Conservation (phyloP, 37 sponge, comb jelly and placozoan genomes). For the Oscarella lobularis region DNA sequence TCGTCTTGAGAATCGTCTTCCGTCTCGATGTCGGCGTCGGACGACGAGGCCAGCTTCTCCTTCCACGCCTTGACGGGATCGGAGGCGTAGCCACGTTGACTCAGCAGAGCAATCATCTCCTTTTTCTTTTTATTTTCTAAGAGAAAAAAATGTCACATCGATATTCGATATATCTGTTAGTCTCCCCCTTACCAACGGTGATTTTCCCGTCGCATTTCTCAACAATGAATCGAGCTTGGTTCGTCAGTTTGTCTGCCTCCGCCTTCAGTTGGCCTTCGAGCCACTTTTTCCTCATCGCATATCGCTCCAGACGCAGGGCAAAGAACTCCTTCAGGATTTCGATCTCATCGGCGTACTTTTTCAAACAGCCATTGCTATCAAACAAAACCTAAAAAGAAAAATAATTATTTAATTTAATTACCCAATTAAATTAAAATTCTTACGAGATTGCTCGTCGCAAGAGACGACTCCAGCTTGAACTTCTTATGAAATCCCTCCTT, state of each 20-base stretch:
- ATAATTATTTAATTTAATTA: no score
- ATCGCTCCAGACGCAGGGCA: conserved; percentile 47
- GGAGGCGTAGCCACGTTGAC: conserved; percentile 42
- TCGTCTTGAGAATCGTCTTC: conserved; percentile 18
- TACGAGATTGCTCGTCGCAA: conserved; percentile 50
- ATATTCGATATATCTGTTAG: background rate
- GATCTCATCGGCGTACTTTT: conserved; percentile 33
- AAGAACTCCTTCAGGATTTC: conserved; percentile 86
- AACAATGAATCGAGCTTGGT: conserved; percentile 83
- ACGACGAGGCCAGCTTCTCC: background rate
- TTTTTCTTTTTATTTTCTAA: conserved; percentile 61
- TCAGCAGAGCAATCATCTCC: conserved; percentile 53
- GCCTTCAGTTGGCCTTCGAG: conserved; percentile 69
- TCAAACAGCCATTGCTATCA: conserved; percentile 70
- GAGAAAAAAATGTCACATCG: no score
- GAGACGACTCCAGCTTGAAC: conserved; percentile 76
- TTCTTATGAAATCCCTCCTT: conserved; percentile 69
- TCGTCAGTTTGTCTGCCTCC: conserved; percentile 54
- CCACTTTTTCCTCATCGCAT: conserved; percentile 64
- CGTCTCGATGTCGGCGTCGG: conserved; percentile 14
- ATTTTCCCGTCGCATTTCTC: conserved; percentile 83
- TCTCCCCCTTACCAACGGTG: conserved; percentile 43
- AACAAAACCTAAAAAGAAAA: conserved; percentile 58
- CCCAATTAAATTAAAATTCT: no score
- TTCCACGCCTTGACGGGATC: conserved; percentile 95